Conservation (phyloP, 2,888 invertebrate genomes). For the Drosophila helvetica region DNA sequence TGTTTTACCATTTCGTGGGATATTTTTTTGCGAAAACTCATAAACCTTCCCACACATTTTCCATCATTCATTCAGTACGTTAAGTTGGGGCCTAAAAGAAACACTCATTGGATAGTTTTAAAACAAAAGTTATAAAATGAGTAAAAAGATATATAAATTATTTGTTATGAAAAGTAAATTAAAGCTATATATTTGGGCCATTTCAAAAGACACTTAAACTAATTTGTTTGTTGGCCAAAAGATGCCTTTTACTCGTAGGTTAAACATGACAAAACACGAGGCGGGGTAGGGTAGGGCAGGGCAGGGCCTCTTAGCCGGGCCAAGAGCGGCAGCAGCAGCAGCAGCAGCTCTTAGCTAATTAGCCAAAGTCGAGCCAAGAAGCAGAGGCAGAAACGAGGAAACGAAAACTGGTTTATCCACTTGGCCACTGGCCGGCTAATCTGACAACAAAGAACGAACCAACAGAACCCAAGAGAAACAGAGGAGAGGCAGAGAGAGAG, state of each 20-base stretch:
- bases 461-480: conserved; percentile 32
- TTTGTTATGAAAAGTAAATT: not conserved
- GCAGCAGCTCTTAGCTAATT: conserved; percentile 65
- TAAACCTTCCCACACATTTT: too few species aligned
- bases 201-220: conserved; percentile 52
- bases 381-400: conserved; percentile 27
- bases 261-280: conserved; percentile 54
- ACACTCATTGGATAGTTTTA: too few species aligned
- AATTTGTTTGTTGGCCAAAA: conserved; percentile 56
- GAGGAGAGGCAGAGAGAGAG: conserved; percentile 2
- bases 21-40: too few species aligned
- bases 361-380: conserved; percentile 56
- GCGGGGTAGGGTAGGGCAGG: conserved; percentile 6
- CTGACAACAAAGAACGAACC: conserved; percentile 43
- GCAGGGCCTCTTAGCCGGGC: conserved; percentile 17
- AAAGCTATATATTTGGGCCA: not conserved
- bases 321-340: conserved; percentile 18
- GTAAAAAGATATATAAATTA: not conserved
- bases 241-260: conserved; percentile 8
- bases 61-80: too few species aligned
- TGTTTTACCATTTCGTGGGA: too few species aligned
- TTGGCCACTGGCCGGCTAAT: conserved; percentile 64
- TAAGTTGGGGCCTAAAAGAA: too few species aligned
- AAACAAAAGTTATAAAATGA: not conserved
- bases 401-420: conserved; percentile 74